Base-by-base conservation (phyloP, 2,797 vertebrate species). In the Margarornis squamiger region DNA sequence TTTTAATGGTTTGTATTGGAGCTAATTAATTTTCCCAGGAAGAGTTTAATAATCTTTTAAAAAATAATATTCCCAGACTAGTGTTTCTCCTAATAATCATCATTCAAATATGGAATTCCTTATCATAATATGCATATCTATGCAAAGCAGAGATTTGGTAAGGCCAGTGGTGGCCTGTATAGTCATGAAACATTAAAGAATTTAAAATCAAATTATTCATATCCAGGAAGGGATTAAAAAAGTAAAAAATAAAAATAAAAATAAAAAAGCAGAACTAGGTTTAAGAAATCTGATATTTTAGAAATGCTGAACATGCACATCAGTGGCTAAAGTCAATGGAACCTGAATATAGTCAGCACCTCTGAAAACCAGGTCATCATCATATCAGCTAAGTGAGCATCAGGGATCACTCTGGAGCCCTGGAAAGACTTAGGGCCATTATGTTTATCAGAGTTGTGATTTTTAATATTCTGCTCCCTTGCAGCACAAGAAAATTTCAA, bases 21-120 rank as follows among this genome's bases (percentile, higher is more conserved):
- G 58, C 10, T 61, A 83, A 94, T 93, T 91, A 77, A 72, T 94
- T 88, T 92, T 86, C 29, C 18, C 29, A 57, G 43, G 54, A 93
- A 84, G 36, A 66, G 16, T 78, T 92, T 72, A 88, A 86, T 89
- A 86, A 48, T 68, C 16, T 78, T 71, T 3, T 2, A 36, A 82
- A 39, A 67, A 75, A 32, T 34, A 57, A 39, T 34, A 75, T 24
- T 79, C n/a, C n/a, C 49, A 54, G 34, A 43, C 76, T 67, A 78
- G 38, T 4, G 5, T 88, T 92, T 74, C 14, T 85, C 82, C 52
- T 57, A 90, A 74, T 57, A 93, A 65, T 68, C 3, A 34, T 62
- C 4, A 68, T 77, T 83, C 16, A 74, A 23, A 58, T 90, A 34
- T 62, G 18, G 11, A 80, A 71, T 80, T 91, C 22, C 20, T n/a